Conservation (phyloP, 2,888 invertebrate genomes). For the Latrodectus hesperus region DNA sequence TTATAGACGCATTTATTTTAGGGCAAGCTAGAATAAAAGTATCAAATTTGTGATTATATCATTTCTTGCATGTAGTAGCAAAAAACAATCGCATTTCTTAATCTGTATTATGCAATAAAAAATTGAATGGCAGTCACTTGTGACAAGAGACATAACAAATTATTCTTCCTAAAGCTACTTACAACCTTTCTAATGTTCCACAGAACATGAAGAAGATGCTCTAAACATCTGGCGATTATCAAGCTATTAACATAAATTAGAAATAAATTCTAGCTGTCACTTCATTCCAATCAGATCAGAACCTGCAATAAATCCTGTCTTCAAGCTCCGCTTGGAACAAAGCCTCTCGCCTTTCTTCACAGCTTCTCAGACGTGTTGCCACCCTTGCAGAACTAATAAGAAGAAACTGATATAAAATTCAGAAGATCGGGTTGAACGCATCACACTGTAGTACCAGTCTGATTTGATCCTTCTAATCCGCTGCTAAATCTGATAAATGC, state of each 20-base stretch:
- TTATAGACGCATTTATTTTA: too few relatives aligned
- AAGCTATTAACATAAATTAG: conserved; percentile 27
- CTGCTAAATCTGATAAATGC: conserved; percentile 11
- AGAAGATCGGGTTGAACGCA: conserved; percentile 19
- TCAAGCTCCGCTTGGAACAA: conserved; percentile 15
- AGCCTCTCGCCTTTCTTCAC: conserved; percentile 28
- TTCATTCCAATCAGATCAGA: conserved; percentile 34
- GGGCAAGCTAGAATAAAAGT: too few relatives aligned
- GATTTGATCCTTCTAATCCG: conserved; percentile 31
- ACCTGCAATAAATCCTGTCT: conserved; percentile 29
- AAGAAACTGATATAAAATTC: conserved; percentile 45
- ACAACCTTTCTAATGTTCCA: not conserved
- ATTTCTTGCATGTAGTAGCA: too few relatives aligned
- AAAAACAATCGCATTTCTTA: too few relatives aligned
- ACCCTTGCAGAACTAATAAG: conserved; percentile 63
- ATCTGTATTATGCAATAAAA: too few relatives aligned
- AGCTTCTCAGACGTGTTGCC: conserved; percentile 22
- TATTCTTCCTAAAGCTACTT: not conserved
- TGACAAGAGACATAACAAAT: not conserved
- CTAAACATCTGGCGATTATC: conserved; percentile 26
- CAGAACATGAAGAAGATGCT: not conserved
- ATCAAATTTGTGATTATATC: too few relatives aligned
- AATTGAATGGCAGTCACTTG: not conserved
- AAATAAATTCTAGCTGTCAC: conserved; percentile 17
- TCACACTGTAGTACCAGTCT: conserved; percentile 34